Percentiles rank a stretch among this genome's conserved stretches.
Evolutionary conservation across 2,113 vertebrate genomes (phyloP).

Genomic region (Antechinus flavipes): DNA sequence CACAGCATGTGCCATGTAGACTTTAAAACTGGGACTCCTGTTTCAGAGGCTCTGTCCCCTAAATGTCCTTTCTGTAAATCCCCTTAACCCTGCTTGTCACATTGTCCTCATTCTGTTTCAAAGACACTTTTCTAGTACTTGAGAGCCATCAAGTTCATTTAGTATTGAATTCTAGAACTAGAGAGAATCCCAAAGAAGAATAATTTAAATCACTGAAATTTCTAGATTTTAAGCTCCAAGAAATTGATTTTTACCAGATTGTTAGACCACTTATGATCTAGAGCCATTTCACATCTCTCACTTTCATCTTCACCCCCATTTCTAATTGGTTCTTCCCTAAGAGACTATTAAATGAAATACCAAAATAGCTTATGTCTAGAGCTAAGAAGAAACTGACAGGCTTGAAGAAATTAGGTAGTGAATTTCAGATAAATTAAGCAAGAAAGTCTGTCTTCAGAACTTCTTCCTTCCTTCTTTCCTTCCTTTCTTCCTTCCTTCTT

Average conservation of each 20-base stretch:
- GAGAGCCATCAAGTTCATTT: constrained; percentile 8
- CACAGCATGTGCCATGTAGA: not conserved
- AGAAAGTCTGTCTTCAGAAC: constrained; percentile 11
- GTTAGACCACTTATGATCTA: constrained; percentile 29
- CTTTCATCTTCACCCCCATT: not conserved
- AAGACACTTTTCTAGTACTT: constrained; percentile 6
- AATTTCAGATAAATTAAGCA: constrained; percentile 13
- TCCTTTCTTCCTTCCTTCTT: too few relatives aligned
- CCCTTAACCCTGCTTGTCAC: not conserved
- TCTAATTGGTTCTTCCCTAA: not conserved
- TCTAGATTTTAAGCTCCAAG: constrained; percentile 44
- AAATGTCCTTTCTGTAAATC: not conserved
- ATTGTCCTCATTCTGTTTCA: constrained; percentile 39
- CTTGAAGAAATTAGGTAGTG: constrained; percentile 36
- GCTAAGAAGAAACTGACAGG: not conserved
- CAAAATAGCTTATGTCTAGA: not conserved
- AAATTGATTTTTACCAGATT: constrained; percentile 49
- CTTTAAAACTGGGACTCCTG: not conserved
- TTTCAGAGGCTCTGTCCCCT: constrained; percentile 18
- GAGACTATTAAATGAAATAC: not conserved
- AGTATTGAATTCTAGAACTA: constrained; percentile 28
- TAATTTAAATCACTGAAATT: constrained; percentile 43
- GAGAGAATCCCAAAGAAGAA: constrained; percentile 50
- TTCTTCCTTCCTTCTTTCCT: not conserved
- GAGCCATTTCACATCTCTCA: not conserved